Evolutionary conservation across 1,140 invertebrate species (phyloP), one percentile per base, ranked within the genome.

Genomic region (Rhynchophorus ferrugineus): DNA sequence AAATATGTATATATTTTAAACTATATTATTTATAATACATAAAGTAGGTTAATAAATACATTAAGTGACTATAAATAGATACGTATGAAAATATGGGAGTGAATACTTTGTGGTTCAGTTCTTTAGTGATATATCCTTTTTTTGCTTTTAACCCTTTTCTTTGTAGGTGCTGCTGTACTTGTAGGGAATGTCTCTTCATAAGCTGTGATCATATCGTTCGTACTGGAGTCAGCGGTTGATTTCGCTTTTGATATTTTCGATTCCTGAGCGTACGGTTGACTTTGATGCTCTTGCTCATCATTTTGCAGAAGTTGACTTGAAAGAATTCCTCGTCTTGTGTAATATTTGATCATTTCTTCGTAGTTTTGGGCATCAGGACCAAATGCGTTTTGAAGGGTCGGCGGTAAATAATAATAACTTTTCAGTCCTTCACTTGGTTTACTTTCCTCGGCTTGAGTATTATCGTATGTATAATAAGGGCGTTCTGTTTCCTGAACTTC

Each of bases 401-500:
- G 16, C 11, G 24, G 24, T 29, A 29, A 29, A 35, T 47, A 47
- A 14, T 46, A 46, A 18, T 46, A 17, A 34, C 39, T 37, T 22
- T 36, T 13, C n/a, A 17, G 17, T 1, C 13, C 5, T 1, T 33
- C 24, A 19, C 34, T 3, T 5, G 41, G 20, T 13, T 11, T 19
- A 3, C 29, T 19, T 6, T 44, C 11, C 7, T n/a, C 20, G 3
- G 11, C 8, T 35, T 34, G 36, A 20, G 9, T 11, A 7, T 2
- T n/a, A 6, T 35, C 44, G 1, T 43, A 37, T 6, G 17, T 20
- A 7, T 50, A 44, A 16, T 42, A 50, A 21, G 54, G 35, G 3
- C 18, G 24, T 38, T 56, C 54, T 0, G 42, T 17, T 49, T 56
- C 54, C 34, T 56, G 22, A 5, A 56, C 48, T 42, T 56, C 44